Evolutionary conservation across 1,140 invertebrate species (phyloP).

Genomic region (Tetramorium alpestre): DNA sequence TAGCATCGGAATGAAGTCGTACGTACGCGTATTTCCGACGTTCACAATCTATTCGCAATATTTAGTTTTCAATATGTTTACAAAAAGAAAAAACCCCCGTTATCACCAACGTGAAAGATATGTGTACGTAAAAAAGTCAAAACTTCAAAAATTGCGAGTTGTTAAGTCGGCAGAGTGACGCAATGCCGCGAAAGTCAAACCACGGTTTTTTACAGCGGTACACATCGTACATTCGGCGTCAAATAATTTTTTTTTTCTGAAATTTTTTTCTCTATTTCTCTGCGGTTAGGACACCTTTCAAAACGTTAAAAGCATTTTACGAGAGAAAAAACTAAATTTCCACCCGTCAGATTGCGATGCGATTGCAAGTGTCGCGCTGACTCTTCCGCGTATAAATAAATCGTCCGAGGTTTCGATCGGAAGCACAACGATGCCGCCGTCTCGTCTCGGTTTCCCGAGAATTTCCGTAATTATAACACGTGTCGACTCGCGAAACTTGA

Average conservation of each 20-base stretch:
- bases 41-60: background rate
- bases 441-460: conserved; percentile 3
- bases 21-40: background rate
- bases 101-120: background rate
- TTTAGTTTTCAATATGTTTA: background rate
- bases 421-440: background rate
- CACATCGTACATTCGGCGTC: background rate
- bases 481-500: conserved; percentile 3
- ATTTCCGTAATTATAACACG: conserved; percentile 49
- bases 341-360: conserved; percentile 2
- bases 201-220: background rate
- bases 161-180: conserved; percentile 27
- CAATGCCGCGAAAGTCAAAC: conserved; percentile 14
- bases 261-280: conserved; percentile 23
- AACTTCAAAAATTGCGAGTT: background rate
- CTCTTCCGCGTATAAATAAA: background rate
- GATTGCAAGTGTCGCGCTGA: background rate
- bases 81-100: background rate
- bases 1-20: background rate
- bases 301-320: conserved; percentile 50
- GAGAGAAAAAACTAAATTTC: conserved; percentile 25
- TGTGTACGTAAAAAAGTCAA: background rate
- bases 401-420: conserved; percentile 2
- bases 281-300: conserved; percentile 28
- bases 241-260: conserved; percentile 40